Base-by-base conservation (phyloP, 2,113 vertebrate genomes). In the Callorhinus ursinus region DNA sequence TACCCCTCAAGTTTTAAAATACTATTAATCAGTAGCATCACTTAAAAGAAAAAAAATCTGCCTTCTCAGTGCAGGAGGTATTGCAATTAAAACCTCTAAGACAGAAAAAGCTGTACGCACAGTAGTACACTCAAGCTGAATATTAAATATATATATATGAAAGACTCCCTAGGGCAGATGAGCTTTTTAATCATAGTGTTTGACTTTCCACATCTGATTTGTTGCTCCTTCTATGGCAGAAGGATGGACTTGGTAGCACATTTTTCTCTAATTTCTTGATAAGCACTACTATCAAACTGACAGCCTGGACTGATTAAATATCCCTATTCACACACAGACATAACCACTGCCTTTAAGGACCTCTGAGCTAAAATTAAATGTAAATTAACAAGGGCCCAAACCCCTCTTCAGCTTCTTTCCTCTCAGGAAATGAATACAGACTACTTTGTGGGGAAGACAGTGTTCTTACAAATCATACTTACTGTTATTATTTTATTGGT, bases 281-380 rank as follows among this genome's bases (percentile, higher is more conserved):
- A 98, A 98, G 97, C 94, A 97, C 96, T 97, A 95, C 97, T 97
- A 96, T 96, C 94, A 93, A 49, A 90, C 61, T 98, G 97, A 98
- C 97, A 98, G 84, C 67, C 33, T 28, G 9, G 90, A 96, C 90
- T 98, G 97, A 98, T 98, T 98, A 98, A 98, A 97, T 96, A 97
- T 93, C 88, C 65, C 96, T 96, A 96, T 97, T 98, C 95, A 94
- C 85, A 94, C 49, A 46, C 72, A 98, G 90, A 87, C 72, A 93
- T 89, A 97, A 94, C 88, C 79, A 95, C 95, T 94, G 97, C 76
- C 93, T 98, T 96, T 97, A 95, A 97, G 84, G 95, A 82, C 81
- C 92, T 95, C 94, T 93, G 85, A 96, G 55, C 90, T 97, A 97
- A 98, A 98, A 98, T 98, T 98, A 98, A 98, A 98, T 98, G 97